Base-by-base conservation (phyloP, 2,888 invertebrate genomes). In the Baccha elongata region DNA sequence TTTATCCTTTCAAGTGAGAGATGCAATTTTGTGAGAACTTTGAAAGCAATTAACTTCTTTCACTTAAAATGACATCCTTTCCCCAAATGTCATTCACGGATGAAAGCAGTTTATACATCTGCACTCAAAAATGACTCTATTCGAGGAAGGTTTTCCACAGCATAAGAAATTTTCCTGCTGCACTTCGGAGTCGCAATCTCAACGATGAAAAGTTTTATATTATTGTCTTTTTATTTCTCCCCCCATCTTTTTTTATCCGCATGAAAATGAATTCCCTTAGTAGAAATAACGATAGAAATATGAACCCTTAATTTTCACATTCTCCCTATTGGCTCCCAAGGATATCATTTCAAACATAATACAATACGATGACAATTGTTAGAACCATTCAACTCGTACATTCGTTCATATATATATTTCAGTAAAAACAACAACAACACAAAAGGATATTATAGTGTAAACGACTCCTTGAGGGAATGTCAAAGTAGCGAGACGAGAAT, bases 321-420 rank as follows among this genome's bases (percentile, higher is more conserved):
- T 40, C 37, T 67, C 32, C 42, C 40, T 21, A 35, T 5, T 32
- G 13, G 1, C 1, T 32, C 32, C 67, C 29, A 8, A 19, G 50
- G 58, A 58, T 58, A 58, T 60, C 19, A 35, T 42, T 44, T 65
- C 55, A 23, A 58, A 58, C 58, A 55, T 48, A n/a, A n/a, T n/a
- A 65, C 65, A 42, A 78, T 71, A 65, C 35, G 71, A 78, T 71
- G 71, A 71, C 78, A 78, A 78, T 78, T 78, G 71, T 58, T 50
- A 10, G 37, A 55, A 15, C 40, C 1, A 60, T 11, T 50, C 44
- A 29, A 58, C 64, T 37, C 53, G 40, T 64, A 13, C 5, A 53
- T 26, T 29, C 19, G 4, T 13, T 21, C 3, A 23, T 10, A 11
- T 40, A 58, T 11, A 48, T 17, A 15, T 40, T 13, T 40, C 6